A percentile compares a stretch with the other conserved stretches of the same genome.
phyloP scores from a whole-genome alignment of 2,888 invertebrate species.

The Agonopterix heracliana region DNA sequence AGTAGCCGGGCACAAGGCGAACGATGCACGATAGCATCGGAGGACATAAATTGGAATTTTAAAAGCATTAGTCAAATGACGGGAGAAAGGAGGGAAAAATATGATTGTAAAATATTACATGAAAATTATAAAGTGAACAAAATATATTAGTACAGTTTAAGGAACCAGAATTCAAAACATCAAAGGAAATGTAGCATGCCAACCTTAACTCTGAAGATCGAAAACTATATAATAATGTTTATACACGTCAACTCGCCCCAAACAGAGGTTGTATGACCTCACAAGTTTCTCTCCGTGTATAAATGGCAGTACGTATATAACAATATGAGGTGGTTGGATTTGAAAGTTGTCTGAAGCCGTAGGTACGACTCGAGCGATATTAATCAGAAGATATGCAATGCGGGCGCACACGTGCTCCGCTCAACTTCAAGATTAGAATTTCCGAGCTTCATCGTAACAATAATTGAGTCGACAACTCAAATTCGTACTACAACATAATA shows the following conservation, averaged over 20 bases:
- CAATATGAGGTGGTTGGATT: constrained; percentile 13
- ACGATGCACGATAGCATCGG: constrained; percentile 44
- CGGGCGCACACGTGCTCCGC: constrained; percentile 35
- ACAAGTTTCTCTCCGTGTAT: not conserved
- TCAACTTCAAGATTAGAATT: constrained; percentile 60
- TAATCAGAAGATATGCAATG: constrained; percentile 65
- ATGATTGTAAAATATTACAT: no score
- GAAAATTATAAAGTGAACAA: no score
- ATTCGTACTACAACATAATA: constrained; percentile 25
- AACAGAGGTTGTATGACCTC: not conserved
- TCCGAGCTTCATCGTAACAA: constrained; percentile 48
- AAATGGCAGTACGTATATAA: not conserved
- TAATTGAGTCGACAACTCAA: constrained; percentile 57
- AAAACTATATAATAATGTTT: no score
- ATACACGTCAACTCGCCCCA: not conserved
- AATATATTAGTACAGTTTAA: no score
- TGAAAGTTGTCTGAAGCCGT: constrained; percentile 55
- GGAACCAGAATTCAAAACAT: no score
- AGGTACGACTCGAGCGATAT: constrained; percentile 41
- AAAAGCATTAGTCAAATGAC: constrained; percentile 39
- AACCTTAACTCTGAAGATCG: no score
- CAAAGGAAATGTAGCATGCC: no score
- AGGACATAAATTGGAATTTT: constrained; percentile 45
- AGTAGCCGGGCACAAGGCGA: constrained; percentile 26
- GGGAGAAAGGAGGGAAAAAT: constrained; percentile 16